A percentile compares a stretch with the other conserved stretches of the same genome.
Conservation (phyloP, 2,797 vertebrate genomes). For the Sphenopsis melanotis region DNA sequence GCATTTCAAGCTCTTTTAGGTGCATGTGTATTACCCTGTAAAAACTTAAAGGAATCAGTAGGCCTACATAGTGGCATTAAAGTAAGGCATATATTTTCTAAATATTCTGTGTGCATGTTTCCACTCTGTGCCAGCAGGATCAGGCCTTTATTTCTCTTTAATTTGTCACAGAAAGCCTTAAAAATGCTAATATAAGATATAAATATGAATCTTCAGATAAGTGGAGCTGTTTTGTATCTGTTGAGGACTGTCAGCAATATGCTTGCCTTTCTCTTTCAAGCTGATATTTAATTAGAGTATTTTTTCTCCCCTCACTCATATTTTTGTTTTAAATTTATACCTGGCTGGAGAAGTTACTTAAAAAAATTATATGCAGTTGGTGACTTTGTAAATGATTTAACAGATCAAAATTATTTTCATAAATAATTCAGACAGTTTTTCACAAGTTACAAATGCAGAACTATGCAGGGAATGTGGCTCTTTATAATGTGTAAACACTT, state of each 20-base stretch:
- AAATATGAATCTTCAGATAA: conserved; percentile 23
- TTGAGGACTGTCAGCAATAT: neutral
- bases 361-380: neutral
- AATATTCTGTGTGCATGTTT: neutral
- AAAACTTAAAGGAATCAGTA: neutral
- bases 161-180: neutral
- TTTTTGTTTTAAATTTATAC: conserved; percentile 16
- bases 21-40: neutral
- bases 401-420: neutral
- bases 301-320: neutral
- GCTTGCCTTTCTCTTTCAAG: neutral
- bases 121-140: neutral
- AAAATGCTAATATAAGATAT: neutral
- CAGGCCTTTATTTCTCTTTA: neutral
- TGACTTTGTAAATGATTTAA: neutral
- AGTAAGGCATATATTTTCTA: neutral
- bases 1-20: neutral
- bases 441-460: neutral
- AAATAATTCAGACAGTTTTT: neutral
- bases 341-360: neutral
- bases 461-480: neutral
- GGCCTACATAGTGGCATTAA: neutral
- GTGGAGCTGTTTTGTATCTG: neutral
- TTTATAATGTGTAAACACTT: neutral
- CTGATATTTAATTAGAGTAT: neutral